phyloP scores from a whole-genome alignment of 2,113 vertebrate genomes.

The Xenopus borealis region DNA sequence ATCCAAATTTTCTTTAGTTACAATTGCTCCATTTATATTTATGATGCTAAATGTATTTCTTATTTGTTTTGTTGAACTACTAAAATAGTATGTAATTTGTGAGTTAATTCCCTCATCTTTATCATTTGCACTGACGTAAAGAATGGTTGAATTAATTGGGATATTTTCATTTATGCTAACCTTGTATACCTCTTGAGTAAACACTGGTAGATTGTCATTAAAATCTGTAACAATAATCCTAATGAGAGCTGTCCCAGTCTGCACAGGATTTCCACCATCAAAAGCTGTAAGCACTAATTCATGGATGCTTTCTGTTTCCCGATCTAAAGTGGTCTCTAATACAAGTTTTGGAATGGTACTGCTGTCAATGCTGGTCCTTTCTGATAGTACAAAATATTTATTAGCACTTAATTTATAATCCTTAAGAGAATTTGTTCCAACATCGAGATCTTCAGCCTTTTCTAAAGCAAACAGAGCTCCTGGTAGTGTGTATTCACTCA shows the following conservation, averaged over 20 bases:
- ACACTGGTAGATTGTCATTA: slow-evolving; percentile 55
- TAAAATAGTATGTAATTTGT: slow-evolving; percentile 54
- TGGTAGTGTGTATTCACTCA: too few species aligned
- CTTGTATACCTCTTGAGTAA: slow-evolving; percentile 54
- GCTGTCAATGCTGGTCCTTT: too few species aligned
- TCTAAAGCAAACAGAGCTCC: too few species aligned
- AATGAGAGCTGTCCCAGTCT: slow-evolving; percentile 50
- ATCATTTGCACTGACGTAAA: slow-evolving; percentile 58
- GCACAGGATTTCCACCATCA: slow-evolving; percentile 52
- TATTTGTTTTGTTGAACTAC: slow-evolving; percentile 33
- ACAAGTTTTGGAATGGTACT: slow-evolving; percentile 52
- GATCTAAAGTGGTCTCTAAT: slow-evolving; percentile 55
- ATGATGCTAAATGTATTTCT: slow-evolving; percentile 53
- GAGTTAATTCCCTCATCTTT: slow-evolving; percentile 51
- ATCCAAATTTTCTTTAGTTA: slow-evolving; percentile 48
- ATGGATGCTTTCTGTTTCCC: slow-evolving; percentile 53
- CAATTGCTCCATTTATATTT: slow-evolving; percentile 1
- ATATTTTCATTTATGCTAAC: slow-evolving; percentile 51
- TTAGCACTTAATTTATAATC: too few species aligned
- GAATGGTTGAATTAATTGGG: slow-evolving; percentile 43
- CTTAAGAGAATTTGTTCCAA: too few species aligned
- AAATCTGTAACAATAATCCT: slow-evolving; percentile 52
- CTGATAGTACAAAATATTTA: too few species aligned
- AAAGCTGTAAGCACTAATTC: slow-evolving; percentile 52
- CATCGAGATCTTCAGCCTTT: too few species aligned